Base-by-base conservation (phyloP, 2,888 invertebrate genomes). In the Ectobius pallidus region DNA sequence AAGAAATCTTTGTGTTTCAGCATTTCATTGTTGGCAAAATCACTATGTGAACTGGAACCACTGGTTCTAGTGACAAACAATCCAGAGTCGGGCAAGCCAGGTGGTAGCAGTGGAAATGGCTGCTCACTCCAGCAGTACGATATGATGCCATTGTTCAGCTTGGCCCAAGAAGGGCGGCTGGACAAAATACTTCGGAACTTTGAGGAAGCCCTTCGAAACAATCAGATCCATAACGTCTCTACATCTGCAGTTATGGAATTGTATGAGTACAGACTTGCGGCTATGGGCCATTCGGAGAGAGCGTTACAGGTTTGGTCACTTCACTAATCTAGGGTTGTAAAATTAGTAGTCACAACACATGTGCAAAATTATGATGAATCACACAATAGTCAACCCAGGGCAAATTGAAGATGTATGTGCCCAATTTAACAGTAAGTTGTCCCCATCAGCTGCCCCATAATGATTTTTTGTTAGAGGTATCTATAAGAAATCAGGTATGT, bases 201-300 rank as follows among this genome's bases (percentile, higher is more conserved):
- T 0, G 79, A 82, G 39, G 83, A 84, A 14, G 84, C 85, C 0
- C 81, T 86, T 11, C 79, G 84, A 20, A 16, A 34, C 16, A 65
- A 44, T 65, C n/a, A 75, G 83, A 82, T 88, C 62, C 81, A 82
- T 0, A 88, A 89, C 77, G 83, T 89, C 69, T 85, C 89, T 0
- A 89, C 89, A 0, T 90, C 90, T 0, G 88, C 90, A 62, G 87
- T 91, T 3, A 91, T 92, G 88, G 91, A 92, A 80, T 79, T 92
- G 74, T 92, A 91, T 72, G 90, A 91, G 22, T 91, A 90, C 80
- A 2, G 79, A 62, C 84, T 91, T 81, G 85, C 87, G 2, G 81
- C 85, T 20, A 84, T 87, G 83, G 82, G 82, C 11, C 85, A 86
- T 74, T 83, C 85, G 0, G 86, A 87, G 79, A 80, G 84, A 39